Evolutionary conservation across 1,140 invertebrate species (phyloP).

Genomic region (Oscheius sp.): DNA sequence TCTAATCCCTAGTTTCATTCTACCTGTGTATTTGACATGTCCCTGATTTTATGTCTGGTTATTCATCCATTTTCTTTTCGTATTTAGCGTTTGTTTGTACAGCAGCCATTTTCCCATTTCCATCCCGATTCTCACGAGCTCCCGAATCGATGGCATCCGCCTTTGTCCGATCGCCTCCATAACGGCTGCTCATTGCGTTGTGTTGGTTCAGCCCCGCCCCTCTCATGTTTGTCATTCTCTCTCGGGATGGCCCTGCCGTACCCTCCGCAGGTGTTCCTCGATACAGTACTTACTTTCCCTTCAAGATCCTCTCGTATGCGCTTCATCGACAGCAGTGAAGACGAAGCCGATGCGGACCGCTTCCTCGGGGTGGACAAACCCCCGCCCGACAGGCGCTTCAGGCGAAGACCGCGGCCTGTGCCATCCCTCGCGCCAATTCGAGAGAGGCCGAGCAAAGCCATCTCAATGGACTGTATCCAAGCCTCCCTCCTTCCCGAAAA

Average conservation of each 20-base stretch:
- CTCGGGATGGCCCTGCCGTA: conserved; percentile 1
- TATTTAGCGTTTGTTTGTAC: no score
- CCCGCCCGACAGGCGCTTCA: neutral
- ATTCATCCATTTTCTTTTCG: no score
- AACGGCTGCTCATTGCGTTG: neutral
- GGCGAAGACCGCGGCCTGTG: neutral
- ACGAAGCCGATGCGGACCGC: neutral
- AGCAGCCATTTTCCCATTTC: no score
- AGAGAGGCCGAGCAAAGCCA: neutral
- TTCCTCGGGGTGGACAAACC: neutral
- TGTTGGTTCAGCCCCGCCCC: conserved; percentile 2
- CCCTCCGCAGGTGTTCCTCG: conserved; percentile 3
- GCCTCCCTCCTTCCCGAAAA: conserved; percentile 5
- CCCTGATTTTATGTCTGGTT: no score
- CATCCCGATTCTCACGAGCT: neutral
- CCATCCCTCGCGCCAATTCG: neutral
- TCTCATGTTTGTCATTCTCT: conserved; percentile 1
- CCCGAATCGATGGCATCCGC: neutral
- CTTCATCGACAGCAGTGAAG: conserved; percentile 2
- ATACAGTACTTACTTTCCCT: neutral
- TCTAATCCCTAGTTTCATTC: no score
- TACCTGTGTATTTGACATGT: no score
- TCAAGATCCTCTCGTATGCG: neutral
- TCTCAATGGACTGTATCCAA: conserved; percentile 11
- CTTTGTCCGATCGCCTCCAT: neutral